Percentiles rank a stretch among this genome's conserved stretches.
These are phyloP conservation scores for Protobothrops flavoviridis DNA, from an alignment of 2,113 vertebrate genomes.

Conservation along the genomic window DNA sequence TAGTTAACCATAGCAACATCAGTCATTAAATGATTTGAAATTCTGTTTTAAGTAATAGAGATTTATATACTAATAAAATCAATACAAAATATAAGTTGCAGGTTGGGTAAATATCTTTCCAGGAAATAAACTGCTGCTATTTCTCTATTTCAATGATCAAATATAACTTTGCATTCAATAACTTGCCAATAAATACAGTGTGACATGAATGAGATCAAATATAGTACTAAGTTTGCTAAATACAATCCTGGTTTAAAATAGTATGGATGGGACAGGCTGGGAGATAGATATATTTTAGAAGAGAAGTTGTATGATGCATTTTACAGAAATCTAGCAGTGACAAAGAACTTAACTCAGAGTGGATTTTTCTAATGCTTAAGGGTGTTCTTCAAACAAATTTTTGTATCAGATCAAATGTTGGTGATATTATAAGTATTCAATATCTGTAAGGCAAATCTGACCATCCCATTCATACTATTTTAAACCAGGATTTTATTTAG, in stretches of 20 bases:
- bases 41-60: constrained; percentile 32
- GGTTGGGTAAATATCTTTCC: constrained; percentile 20
- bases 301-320: not conserved
- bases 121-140: not conserved
- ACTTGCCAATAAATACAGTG: not conserved
- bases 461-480: constrained; percentile 13
- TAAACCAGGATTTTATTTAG: not conserved
- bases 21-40: constrained; percentile 11
- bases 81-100: not conserved
- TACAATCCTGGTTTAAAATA: constrained; percentile 2
- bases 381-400: constrained; percentile 48
- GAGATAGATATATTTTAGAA: constrained; percentile 3
- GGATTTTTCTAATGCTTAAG: constrained; percentile 36
- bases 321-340: constrained; percentile 38
- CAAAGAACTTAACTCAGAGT: constrained; percentile 38
- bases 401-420: constrained; percentile 41
- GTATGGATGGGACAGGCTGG: not conserved
- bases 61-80: not conserved
- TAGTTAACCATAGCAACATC: not conserved
- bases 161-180: not conserved
- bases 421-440: constrained; percentile 47
- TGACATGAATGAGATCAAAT: not conserved
- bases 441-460: not conserved
- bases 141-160: not conserved
- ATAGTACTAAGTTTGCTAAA: not conserved